Conservation (phyloP, 2,797 vertebrate species). For the Ficedula albicollis region DNA sequence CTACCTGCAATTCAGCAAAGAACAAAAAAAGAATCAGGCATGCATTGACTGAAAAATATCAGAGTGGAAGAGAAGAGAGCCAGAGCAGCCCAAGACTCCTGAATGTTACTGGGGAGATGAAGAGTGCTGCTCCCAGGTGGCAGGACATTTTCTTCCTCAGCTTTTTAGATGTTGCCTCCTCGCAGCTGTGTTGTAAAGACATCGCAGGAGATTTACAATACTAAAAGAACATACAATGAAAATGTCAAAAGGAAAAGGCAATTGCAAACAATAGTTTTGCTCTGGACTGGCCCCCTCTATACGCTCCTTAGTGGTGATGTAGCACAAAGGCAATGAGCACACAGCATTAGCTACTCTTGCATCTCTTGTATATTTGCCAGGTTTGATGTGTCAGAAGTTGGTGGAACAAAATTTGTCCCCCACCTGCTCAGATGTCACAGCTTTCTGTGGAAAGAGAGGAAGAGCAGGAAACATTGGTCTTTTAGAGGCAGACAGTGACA, state of each 20-base stretch:
- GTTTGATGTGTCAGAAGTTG: conserved; percentile 18
- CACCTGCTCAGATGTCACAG: background rate
- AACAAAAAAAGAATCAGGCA: conserved; percentile 56
- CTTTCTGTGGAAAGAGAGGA: background rate
- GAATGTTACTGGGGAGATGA: conserved; percentile 48
- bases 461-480: background rate
- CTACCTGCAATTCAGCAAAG: conserved; percentile 63
- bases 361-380: background rate
- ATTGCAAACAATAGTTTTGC: conserved; percentile 60
- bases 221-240: conserved; percentile 51
- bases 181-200: conserved; percentile 55
- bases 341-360: background rate
- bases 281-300: conserved; percentile 39
- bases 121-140: conserved; percentile 60
- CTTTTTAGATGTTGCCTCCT: conserved; percentile 55
- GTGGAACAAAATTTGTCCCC: conserved; percentile 3
- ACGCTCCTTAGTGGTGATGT: background rate
- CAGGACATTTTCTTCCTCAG: conserved; percentile 63
- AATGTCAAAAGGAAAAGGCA: conserved; percentile 63
- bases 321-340: conserved; percentile 50
- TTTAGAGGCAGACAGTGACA: background rate
- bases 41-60: conserved; percentile 51
- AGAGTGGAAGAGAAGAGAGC: conserved; percentile 56
- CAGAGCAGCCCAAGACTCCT: background rate
- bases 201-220: conserved; percentile 51